phyloP scores from a whole-genome alignment of 2,888 invertebrate genomes.

The Trichopria drosophilae region DNA sequence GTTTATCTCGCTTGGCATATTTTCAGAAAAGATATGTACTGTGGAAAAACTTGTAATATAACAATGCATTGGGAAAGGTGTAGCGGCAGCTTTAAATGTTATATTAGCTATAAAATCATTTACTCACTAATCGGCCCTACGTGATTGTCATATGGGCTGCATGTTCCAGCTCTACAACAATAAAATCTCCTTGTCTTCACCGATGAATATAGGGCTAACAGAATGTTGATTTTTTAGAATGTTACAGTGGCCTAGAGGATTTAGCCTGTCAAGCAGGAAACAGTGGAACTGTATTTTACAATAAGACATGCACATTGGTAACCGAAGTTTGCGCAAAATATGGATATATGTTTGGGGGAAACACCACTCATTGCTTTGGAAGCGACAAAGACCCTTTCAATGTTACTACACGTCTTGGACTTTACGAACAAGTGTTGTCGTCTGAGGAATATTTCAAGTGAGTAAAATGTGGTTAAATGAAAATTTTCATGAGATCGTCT shows the following conservation, averaged over 20 bases:
- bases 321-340: slow-evolving; percentile 60
- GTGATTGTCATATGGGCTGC: no score
- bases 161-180: no score
- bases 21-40: no score
- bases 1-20: no score
- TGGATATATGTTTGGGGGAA: slow-evolving; percentile 54
- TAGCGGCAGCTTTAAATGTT: no score
- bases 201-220: no score
- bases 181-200: no score
- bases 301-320: slow-evolving; percentile 61
- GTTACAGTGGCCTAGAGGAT: slow-evolving; percentile 70
- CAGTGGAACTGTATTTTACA: slow-evolving; percentile 60
- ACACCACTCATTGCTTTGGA: slow-evolving; percentile 60
- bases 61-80: no score
- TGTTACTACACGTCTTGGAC: slow-evolving; percentile 61
- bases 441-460: slow-evolving; percentile 72
- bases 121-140: no score
- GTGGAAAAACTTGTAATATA: no score
- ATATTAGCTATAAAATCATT: no score
- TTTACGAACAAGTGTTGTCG: slow-evolving; percentile 64
- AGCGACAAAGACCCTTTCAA: slow-evolving; percentile 32
- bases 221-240: slow-evolving; percentile 60
- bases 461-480: slow-evolving; percentile 43
- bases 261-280: slow-evolving; percentile 59
- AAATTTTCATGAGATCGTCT: not conserved